Conservation (phyloP, 2,888 invertebrate genomes). For the Leucophenga maculata region DNA sequence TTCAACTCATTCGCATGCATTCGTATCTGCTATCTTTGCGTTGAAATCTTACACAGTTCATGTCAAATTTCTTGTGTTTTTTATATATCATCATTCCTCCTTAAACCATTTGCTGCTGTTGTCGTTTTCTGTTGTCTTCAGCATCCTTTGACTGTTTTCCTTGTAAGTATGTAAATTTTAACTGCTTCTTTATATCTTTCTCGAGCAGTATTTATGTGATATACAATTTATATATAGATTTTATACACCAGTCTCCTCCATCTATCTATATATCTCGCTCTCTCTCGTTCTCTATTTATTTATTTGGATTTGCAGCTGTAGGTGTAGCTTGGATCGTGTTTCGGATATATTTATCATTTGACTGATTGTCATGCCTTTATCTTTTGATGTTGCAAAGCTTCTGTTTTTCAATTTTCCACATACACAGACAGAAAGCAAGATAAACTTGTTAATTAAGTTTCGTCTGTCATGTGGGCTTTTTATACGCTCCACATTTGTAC, state of each 20-base stretch:
- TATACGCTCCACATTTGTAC: too few species aligned
- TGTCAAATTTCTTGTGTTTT: constrained; percentile 65
- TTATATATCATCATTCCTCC: constrained; percentile 59
- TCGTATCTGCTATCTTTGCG: constrained; percentile 64
- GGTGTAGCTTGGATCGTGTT: constrained; percentile 25
- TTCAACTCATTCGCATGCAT: constrained; percentile 52
- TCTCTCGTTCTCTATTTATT: not conserved
- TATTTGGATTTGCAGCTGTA: constrained; percentile 36
- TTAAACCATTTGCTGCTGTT: constrained; percentile 18
- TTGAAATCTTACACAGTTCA: constrained; percentile 63
- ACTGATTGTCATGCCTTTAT: constrained; percentile 67
- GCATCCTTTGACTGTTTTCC: constrained; percentile 46
- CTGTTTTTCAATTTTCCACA: constrained; percentile 44
- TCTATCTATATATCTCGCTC: too few species aligned
- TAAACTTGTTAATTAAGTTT: constrained; percentile 59
- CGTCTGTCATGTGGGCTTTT: constrained; percentile 25
- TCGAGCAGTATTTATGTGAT: constrained; percentile 27
- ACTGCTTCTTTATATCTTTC: constrained; percentile 37
- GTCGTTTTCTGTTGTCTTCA: constrained; percentile 2
- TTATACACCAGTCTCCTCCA: constrained; percentile 42
- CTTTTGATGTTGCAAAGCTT: constrained; percentile 62
- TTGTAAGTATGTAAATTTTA: constrained; percentile 63
- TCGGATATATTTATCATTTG: constrained; percentile 46
- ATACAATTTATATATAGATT: constrained; percentile 24
- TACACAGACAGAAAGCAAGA: constrained; percentile 26